Conservation (phyloP, 2,113 vertebrate species). For the Semnopithecus entellus region DNA sequence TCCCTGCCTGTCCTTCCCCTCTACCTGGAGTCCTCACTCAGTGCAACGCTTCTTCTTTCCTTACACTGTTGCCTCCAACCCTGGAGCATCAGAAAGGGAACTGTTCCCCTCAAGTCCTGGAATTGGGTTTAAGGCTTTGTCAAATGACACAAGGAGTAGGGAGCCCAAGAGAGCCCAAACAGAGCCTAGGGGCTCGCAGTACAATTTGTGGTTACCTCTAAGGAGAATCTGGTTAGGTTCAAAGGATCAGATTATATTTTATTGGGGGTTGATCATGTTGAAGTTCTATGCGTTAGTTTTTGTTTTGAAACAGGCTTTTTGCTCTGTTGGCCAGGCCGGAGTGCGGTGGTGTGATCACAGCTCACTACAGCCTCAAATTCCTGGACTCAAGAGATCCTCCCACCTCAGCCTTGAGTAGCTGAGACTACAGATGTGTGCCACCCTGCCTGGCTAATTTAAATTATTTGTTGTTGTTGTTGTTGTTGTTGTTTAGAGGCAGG, state of each 20-base stretch:
- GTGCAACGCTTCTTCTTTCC: background rate
- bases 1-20: background rate
- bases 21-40: background rate
- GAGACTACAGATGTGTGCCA: too few relatives aligned
- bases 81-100: background rate
- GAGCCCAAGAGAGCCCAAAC: background rate
- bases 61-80: background rate
- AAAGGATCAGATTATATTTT: background rate
- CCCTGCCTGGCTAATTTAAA: too few relatives aligned
- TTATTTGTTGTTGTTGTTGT: too few relatives aligned
- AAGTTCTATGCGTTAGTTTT: background rate
- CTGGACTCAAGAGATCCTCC: too few relatives aligned
- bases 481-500: too few relatives aligned
- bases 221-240: background rate
- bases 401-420: too few relatives aligned
- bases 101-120: too few relatives aligned
- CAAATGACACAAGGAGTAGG: background rate
- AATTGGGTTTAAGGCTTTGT: background rate
- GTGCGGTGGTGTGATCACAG: too few relatives aligned
- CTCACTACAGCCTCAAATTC: too few relatives aligned
- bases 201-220: accelerated
- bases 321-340: too few relatives aligned
- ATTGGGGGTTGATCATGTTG: background rate
- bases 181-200: background rate
- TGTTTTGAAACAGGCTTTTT: background rate